These are phyloP conservation scores for Sebastes jordani DNA, from an alignment of 2,797 vertebrate species.

Conservation along the genomic window DNA sequence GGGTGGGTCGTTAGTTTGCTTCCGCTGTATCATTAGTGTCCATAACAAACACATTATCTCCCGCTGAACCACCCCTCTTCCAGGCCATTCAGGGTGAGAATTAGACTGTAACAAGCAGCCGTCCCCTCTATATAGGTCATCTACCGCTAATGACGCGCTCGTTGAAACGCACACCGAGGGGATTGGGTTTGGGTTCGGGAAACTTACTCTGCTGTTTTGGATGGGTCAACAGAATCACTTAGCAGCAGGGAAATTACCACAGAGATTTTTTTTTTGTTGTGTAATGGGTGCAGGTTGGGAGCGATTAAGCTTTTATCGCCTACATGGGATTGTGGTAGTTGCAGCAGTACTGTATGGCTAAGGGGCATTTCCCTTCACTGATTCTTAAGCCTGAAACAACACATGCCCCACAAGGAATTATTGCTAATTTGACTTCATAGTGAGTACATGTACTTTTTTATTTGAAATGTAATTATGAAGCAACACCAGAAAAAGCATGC, in stretches of 20 bases:
- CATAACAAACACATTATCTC: conserved; percentile 79
- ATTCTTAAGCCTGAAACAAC: background rate
- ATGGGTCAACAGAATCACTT: conserved; percentile 35
- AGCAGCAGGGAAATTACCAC: background rate
- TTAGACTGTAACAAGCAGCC: conserved; percentile 74
- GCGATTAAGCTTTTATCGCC: background rate
- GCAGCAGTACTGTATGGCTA: background rate
- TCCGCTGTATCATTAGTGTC: conserved; percentile 72
- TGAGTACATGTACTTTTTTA: background rate
- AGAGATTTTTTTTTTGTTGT: background rate
- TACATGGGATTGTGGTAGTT: background rate
- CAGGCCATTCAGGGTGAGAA: conserved; percentile 73
- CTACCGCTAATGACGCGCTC: conserved; percentile 49
- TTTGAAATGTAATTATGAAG: background rate
- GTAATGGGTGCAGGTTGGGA: background rate
- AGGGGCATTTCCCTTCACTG: background rate
- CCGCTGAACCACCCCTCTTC: conserved; percentile 56
- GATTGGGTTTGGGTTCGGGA: conserved; percentile 20
- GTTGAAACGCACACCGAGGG: conserved; percentile 35
- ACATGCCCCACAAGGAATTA: background rate
- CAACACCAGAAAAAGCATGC: background rate
- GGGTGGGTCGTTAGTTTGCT: conserved; percentile 67
- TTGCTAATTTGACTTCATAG: background rate
- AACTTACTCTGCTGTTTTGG: conserved; percentile 24
- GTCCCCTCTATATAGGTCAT: conserved; percentile 69